These are phyloP conservation scores for Oncopodura yosiiana DNA, from an alignment of 1,140 invertebrate species.

Conservation along the genomic window DNA sequence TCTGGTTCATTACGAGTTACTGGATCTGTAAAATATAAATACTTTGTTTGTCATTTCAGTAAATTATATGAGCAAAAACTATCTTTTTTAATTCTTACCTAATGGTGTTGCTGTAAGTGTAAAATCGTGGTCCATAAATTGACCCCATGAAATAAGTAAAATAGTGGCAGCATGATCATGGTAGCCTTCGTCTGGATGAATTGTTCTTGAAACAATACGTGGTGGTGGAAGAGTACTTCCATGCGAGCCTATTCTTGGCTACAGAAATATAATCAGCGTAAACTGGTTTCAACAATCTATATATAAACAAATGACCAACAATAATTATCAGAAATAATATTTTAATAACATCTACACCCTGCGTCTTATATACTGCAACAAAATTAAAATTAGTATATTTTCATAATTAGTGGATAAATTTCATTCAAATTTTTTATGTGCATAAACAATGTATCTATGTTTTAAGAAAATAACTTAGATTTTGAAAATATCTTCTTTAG, in stretches of 20 bases:
- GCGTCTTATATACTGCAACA: too few species aligned
- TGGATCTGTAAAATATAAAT: constrained; percentile 51
- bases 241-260: constrained; percentile 62
- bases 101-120: constrained; percentile 76
- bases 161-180: constrained; percentile 89
- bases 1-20: constrained; percentile 74
- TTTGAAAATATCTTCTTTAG: too few species aligned
- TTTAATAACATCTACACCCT: too few species aligned
- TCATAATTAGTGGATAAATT: too few species aligned
- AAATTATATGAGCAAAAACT: background rate
- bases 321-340: background rate
- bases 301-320: background rate
- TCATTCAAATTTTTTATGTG: too few species aligned
- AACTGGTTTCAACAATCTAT: constrained; percentile 61
- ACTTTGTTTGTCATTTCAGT: too few species aligned
- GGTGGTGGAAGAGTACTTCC: constrained; percentile 66
- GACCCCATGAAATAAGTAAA: constrained; percentile 86
- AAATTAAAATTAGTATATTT: too few species aligned
- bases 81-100: constrained; percentile 46
- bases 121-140: constrained; percentile 90
- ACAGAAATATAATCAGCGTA: constrained; percentile 71
- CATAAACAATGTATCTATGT: too few species aligned
- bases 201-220: constrained; percentile 71
- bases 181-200: constrained; percentile 82
- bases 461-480: too few species aligned